Base-by-base conservation (phyloP, 2,797 vertebrate genomes). In the Margarornis squamiger region DNA sequence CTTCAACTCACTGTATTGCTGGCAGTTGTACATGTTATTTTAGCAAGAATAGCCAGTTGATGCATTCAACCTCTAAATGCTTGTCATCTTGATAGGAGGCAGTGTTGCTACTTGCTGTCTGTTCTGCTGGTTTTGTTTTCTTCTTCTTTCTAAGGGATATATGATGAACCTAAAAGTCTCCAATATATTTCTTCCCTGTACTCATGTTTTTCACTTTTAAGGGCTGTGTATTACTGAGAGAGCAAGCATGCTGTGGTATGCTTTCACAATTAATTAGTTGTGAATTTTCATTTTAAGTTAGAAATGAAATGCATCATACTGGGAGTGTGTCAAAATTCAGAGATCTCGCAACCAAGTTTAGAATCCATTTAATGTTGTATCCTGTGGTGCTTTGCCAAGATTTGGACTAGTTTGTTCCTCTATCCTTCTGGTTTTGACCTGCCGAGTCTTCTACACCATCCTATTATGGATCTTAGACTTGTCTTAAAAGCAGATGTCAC, bases 221-320 rank as follows among this genome's bases (percentile, higher is more conserved):
- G 72, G 68, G 38, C 78, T 12, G 13, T 59, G 22, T 68, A 2
- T 66, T 86, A 48, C 46, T 55, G 18, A 62, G 63, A 48, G 13
- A 52, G 32, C 29, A 46, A 75, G 41, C 49, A 18, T 52, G 29
- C n/a, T 81, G 41, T 58, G 45, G 32, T 78, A 18, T 68, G 39
- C 75, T 93, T 92, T 76, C 39, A 41, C 74, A 83, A 65, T 67
- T 88, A 82, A 92, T 80, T 70, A 75, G 80, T 54, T 86, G 45
- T 49, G 79, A 79, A 24, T 67, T 72, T 86, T 86, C 41, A 41
- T 86, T 71, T 75, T 41, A 91, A 73, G 10, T 82, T 93, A 66
- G 75, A 89, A 75, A 45, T 54, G 32, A 46, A 83, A 39, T 70
- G 32, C n/a, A 30, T 63, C 81, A 68, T 66, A 43, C 20, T 63